A percentile compares a stretch with the other conserved stretches of the same genome.
These are phyloP conservation scores for Phymanthus crucifer DNA, from an alignment of 92 coral and sea anemone species.

Conservation along the genomic window DNA sequence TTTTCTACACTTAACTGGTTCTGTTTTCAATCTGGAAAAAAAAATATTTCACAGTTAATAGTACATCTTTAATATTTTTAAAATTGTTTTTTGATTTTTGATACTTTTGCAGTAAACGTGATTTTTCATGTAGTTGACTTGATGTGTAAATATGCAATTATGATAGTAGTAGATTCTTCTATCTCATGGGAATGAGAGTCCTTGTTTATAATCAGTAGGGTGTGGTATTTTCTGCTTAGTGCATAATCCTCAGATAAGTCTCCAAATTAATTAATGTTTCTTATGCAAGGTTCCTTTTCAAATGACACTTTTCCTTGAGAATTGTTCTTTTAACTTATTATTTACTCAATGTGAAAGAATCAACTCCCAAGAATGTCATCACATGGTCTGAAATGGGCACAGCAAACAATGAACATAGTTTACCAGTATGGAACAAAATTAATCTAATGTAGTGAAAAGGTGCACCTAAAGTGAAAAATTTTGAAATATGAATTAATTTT, in stretches of 20 bases:
- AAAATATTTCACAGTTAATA: background rate
- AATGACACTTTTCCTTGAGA: no score
- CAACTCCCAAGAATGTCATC: no score
- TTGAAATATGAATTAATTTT: no score
- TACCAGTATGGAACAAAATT: no score
- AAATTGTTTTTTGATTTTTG: background rate
- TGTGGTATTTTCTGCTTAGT: background rate
- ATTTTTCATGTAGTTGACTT: background rate
- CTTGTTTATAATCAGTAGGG: background rate
- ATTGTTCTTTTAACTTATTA: no score
- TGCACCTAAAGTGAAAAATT: background rate
- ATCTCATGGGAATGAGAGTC: background rate
- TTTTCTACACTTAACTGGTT: background rate
- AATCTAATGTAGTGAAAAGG: background rate
- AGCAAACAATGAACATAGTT: no score
- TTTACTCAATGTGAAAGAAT: no score
- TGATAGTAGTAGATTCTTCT: background rate
- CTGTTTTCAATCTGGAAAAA: background rate
- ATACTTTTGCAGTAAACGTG: background rate
- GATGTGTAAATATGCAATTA: background rate
- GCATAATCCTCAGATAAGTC: no score
- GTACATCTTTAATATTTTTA: background rate
- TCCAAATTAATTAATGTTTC: no score
- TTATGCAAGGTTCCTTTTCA: no score
- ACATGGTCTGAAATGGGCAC: no score